Percentiles rank a stretch among this genome's conserved stretches.
Conservation (phyloP, 2,113 vertebrate genomes). For the Thalassoma bifasciatum region DNA sequence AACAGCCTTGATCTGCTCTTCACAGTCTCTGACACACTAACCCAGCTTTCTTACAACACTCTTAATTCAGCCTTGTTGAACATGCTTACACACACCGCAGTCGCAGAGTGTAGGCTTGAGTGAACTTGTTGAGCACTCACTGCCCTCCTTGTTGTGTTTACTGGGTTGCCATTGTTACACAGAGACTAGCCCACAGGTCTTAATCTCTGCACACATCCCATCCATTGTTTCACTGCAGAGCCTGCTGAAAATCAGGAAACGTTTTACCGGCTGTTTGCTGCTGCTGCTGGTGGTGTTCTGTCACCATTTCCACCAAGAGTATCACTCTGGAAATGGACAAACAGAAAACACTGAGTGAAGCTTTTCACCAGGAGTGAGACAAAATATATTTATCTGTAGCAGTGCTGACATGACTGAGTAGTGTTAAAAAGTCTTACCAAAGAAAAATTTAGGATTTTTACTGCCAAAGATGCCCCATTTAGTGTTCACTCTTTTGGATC, state of each 20-base stretch:
- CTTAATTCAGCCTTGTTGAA: slow-evolving; percentile 33
- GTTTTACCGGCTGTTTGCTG: slow-evolving; percentile 15
- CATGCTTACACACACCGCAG: not conserved
- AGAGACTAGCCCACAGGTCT: slow-evolving; percentile 15
- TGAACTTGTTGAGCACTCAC: slow-evolving; percentile 40
- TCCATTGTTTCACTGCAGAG: slow-evolving; percentile 61
- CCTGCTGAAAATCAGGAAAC: slow-evolving; percentile 63
- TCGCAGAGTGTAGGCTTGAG: not conserved
- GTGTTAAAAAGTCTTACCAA: too few relatives aligned
- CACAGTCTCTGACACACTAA: slow-evolving; percentile 6
- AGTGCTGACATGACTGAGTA: too few relatives aligned
- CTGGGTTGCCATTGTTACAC: slow-evolving; percentile 63
- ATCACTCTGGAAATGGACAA: slow-evolving; percentile 2
- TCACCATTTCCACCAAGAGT: not conserved
- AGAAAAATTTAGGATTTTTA: too few relatives aligned
- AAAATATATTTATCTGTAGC: too few relatives aligned
- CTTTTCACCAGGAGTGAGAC: not conserved
- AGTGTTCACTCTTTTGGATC: not conserved
- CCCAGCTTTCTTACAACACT: slow-evolving; percentile 31
- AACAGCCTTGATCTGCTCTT: not conserved
- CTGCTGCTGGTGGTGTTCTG: slow-evolving; percentile 10
- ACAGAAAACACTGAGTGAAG: not conserved
- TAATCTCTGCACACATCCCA: slow-evolving; percentile 60
- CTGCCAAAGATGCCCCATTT: not conserved
- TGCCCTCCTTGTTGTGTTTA: slow-evolving; percentile 55